These are phyloP conservation scores for Drosophila tropicalis DNA, from an alignment of 1,140 invertebrate genomes.

Conservation along the genomic window DNA sequence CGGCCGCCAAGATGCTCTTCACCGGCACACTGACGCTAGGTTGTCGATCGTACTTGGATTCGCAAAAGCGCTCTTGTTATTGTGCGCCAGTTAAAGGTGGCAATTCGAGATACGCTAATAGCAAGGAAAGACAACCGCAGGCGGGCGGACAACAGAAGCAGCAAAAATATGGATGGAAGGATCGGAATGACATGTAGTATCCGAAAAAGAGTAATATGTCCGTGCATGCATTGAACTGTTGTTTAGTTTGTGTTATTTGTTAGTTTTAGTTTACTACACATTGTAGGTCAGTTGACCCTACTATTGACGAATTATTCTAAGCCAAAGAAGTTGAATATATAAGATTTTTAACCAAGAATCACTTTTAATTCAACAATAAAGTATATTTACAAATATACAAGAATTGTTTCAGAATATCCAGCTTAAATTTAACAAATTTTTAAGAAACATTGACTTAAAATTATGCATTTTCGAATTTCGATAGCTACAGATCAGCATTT, in stretches of 20 bases:
- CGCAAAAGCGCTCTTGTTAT: constrained; percentile 91
- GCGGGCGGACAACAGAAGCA: constrained; percentile 59
- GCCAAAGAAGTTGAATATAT: constrained; percentile 48
- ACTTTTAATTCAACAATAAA: no score
- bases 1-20: constrained; percentile 91
- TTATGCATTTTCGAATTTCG: no score
- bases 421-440: no score
- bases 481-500: no score
- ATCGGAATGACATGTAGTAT: constrained; percentile 73
- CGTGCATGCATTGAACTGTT: constrained; percentile 48
- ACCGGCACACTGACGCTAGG: constrained; percentile 92
- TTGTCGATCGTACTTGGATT: constrained; percentile 92
- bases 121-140: constrained; percentile 36
- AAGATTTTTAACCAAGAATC: constrained; percentile 19
- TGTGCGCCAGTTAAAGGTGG: constrained; percentile 83
- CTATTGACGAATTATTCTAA: constrained; percentile 49
- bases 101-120: constrained; percentile 37
- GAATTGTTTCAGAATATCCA: no score
- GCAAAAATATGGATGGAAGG: constrained; percentile 79
- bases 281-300: background rate
- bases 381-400: no score
- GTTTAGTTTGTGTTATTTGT: constrained; percentile 46
- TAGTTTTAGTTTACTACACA: constrained; percentile 25
- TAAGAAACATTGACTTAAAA: no score
- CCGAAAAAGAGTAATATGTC: background rate